Percentiles rank a stretch among this genome's conserved stretches.
Conservation (phyloP, 2,888 invertebrate species). For the Zonitis immaculata region DNA sequence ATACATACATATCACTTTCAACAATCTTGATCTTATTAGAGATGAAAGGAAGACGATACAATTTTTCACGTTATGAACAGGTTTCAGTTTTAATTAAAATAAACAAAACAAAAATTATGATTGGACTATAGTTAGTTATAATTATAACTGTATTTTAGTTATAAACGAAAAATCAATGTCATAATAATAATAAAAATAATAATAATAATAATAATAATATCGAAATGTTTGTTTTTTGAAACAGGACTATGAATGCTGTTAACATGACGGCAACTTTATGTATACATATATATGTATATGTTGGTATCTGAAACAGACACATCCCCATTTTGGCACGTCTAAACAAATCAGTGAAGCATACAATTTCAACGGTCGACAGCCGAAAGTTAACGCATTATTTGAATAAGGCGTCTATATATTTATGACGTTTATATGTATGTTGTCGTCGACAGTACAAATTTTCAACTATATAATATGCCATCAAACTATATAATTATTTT, state of each 20-base stretch:
- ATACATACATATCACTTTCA: conserved; percentile 31
- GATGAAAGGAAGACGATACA: conserved; percentile 9
- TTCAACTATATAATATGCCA: too few relatives aligned
- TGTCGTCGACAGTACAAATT: too few relatives aligned
- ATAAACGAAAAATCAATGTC: neutral
- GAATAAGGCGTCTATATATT: conserved; percentile 13
- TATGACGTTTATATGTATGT: conserved; percentile 6
- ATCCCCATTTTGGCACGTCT: conserved; percentile 14
- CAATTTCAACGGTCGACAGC: conserved; percentile 18
- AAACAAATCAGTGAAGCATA: conserved; percentile 14
- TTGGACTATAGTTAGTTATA: too few relatives aligned
- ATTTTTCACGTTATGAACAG: conserved; percentile 3
- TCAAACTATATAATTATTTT: too few relatives aligned
- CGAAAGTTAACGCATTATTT: conserved; percentile 19
- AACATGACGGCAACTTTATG: neutral
- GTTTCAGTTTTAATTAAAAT: neutral
- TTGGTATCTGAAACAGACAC: too few relatives aligned
- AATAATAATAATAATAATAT: conserved; percentile 15
- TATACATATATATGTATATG: too few relatives aligned
- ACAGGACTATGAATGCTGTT: neutral
- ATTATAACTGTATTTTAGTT: too few relatives aligned
- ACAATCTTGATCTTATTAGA: conserved; percentile 30
- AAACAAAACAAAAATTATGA: neutral
- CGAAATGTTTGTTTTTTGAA: neutral
- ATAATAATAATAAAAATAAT: conserved; percentile 4